Conservation (phyloP, 2,113 vertebrate genomes). For the Serinus canaria region DNA sequence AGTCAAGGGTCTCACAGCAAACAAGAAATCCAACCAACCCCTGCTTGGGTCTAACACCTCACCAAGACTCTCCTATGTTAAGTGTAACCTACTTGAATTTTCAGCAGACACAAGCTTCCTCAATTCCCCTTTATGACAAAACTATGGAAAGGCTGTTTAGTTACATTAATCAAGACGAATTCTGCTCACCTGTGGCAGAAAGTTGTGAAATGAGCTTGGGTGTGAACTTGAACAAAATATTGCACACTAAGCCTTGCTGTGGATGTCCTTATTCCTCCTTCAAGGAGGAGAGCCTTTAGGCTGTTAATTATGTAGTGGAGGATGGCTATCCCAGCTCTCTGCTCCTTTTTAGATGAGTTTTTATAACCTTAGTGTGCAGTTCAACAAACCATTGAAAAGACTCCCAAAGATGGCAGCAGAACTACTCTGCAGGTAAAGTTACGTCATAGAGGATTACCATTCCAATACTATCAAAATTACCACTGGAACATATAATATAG, state of each 20-base stretch:
- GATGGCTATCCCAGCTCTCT: not conserved
- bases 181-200: not conserved
- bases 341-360: not conserved
- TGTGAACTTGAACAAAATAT: not conserved
- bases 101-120: not conserved
- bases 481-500: rapidly evolving
- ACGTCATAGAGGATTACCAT: rapidly evolving
- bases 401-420: not conserved
- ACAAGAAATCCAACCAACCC: not conserved
- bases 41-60: not conserved
- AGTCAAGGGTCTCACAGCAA: not conserved
- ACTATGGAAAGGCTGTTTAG: not conserved
- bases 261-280: not conserved
- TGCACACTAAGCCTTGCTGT: not conserved
- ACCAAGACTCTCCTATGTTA: not conserved
- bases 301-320: not conserved
- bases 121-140: not conserved
- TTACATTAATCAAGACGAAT: not conserved
- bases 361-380: not conserved
- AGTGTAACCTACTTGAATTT: not conserved
- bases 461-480: not conserved
- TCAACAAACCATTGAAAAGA: not conserved
- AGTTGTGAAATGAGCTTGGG: not conserved
- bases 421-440: not conserved
- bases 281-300: not conserved